These are phyloP conservation scores for Ctena decussata DNA, from an alignment of 2,888 invertebrate species.

Conservation along the genomic window DNA sequence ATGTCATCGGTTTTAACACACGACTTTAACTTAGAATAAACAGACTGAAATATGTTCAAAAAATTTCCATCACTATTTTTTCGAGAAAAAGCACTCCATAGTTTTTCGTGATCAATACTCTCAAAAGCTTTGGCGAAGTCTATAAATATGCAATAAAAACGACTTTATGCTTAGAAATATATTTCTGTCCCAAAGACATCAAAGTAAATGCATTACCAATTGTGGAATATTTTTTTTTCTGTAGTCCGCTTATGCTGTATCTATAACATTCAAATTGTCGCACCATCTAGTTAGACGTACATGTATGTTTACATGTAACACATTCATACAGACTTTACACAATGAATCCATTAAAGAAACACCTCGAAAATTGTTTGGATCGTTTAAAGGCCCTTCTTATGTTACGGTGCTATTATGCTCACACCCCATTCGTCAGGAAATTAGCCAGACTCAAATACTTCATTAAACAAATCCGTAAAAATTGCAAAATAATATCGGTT, in stretches of 20 bases:
- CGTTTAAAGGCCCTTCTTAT: not conserved
- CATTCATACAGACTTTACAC: not conserved
- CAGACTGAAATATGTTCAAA: not conserved
- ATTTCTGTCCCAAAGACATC: not conserved
- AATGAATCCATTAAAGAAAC: not conserved
- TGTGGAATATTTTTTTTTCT: not conserved
- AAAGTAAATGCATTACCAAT: not conserved
- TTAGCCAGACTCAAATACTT: not conserved
- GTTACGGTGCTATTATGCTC: not conserved
- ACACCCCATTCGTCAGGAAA: not conserved
- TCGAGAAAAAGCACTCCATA: not conserved
- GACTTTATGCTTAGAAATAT: not conserved
- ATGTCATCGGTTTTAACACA: not conserved
- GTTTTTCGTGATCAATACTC: not conserved
- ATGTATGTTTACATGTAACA: too few relatives aligned
- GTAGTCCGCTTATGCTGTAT: not conserved
- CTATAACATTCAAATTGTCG: not conserved
- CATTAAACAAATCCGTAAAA: not conserved
- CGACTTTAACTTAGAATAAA: not conserved
- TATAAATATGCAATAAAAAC: not conserved
- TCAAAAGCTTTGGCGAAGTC: not conserved
- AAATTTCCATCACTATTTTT: not conserved
- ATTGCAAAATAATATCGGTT: not conserved
- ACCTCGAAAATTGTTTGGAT: not conserved
- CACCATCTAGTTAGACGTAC: not conserved